Percentiles rank a stretch among this genome's conserved stretches.
Conservation (phyloP, 2,113 vertebrate species). For the Pao palembangensis region DNA sequence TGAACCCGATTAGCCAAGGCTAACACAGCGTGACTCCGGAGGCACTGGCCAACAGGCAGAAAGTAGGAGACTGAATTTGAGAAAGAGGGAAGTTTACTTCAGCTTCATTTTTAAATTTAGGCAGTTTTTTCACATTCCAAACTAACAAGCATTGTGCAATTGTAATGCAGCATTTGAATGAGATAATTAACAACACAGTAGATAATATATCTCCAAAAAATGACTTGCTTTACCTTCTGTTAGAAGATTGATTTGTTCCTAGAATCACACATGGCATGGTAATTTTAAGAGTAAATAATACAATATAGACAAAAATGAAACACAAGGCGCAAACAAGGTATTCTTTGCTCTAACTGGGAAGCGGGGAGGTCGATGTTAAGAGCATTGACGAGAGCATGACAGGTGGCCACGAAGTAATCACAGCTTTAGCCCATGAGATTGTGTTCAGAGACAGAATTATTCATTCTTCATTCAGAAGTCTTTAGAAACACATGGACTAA, state of each 20-base stretch:
- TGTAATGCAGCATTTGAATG: background rate
- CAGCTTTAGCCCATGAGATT: background rate
- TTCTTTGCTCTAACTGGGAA: background rate
- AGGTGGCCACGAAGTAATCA: conserved; percentile 49
- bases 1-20: conserved; percentile 64
- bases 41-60: conserved; percentile 6
- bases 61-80: conserved; percentile 9
- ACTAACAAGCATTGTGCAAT: too few relatives aligned
- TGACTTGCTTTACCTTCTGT: too few relatives aligned
- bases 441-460: background rate
- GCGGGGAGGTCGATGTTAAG: conserved; percentile 25
- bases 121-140: too few relatives aligned
- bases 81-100: conserved; percentile 7
- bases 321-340: conserved; percentile 10
- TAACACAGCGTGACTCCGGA: conserved; percentile 40
- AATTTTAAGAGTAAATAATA: background rate
- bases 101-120: background rate
- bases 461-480: background rate
- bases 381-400: conserved; percentile 35
- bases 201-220: too few relatives aligned
- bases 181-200: background rate
- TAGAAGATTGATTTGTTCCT: too few relatives aligned
- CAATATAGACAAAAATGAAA: conserved; percentile 1
- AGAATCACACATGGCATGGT: background rate
- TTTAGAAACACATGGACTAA: too few relatives aligned